Conservation (phyloP, 1,140 invertebrate genomes). For the Parasteatoda tepidariorum region DNA sequence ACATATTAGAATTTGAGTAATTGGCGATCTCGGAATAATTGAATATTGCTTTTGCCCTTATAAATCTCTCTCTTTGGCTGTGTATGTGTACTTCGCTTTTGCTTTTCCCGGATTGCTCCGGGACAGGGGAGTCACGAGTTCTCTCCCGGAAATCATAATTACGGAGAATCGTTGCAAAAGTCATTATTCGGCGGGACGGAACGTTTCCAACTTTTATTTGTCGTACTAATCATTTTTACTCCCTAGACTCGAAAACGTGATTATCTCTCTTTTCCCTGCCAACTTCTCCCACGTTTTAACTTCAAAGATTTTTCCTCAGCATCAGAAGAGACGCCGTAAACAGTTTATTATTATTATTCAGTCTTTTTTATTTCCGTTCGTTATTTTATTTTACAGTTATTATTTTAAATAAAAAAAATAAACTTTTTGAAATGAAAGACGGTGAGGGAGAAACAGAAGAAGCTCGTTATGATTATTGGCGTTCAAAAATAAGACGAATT, state of each 20-base stretch:
- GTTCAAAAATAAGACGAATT: constrained; percentile 8
- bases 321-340: constrained; percentile 27
- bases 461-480: constrained; percentile 49
- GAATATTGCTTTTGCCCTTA: constrained; percentile 61
- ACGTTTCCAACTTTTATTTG: constrained; percentile 59
- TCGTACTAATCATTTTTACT: constrained; percentile 60
- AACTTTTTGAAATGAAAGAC: constrained; percentile 5
- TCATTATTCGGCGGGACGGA: constrained; percentile 50
- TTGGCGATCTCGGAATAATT: constrained; percentile 61
- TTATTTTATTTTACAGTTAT: constrained; percentile 36
- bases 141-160: constrained; percentile 57
- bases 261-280: constrained; percentile 24
- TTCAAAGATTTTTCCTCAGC: constrained; percentile 2
- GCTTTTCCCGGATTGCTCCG: constrained; percentile 27
- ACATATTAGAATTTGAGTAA: constrained; percentile 61
- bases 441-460: not conserved
- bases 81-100: not conserved
- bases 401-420: constrained; percentile 34
- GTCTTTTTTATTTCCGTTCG: not conserved
- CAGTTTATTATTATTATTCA: constrained; percentile 22
- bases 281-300: not conserved
- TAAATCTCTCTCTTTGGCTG: constrained; percentile 38
- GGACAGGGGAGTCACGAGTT: constrained; percentile 11
- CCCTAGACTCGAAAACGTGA: constrained; percentile 50
- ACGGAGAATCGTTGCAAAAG: constrained; percentile 58